Base-by-base conservation (phyloP, 2,888 invertebrate species). In the Tinea semifulvella region DNA sequence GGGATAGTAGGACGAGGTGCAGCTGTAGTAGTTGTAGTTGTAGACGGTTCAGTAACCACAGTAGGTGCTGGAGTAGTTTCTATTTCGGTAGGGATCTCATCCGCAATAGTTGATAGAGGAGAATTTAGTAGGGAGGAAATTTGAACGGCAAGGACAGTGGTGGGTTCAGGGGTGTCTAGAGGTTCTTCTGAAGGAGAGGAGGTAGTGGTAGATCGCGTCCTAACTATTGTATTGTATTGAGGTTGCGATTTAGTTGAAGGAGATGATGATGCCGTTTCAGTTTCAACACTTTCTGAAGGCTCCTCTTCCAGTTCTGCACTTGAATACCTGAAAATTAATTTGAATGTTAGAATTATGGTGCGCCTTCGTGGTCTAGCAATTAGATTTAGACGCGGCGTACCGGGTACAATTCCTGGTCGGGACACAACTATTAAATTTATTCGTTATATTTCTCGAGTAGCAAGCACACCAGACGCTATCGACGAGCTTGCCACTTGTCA, bases 111-210 rank as follows among this genome's bases (percentile, higher is more conserved):
- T 14, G 60, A 54, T 48, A 50, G 66, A 2, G 69, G 65, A 7
- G 68, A 65, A 53, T 80, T 77, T 5, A 79, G 57, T 22, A 80
- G 55, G 18, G 80, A 77, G 7, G 80, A 73, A 58, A 79, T 74
- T 65, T 77, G 79, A 27, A 76, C 74, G 22, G 77, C 65, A 2
- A 79, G 61, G 51, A 77, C 60, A 1, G 79, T 77, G 20, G 80
- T 79, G 1, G 77, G 79, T 49, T 74, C 73, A n/a, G 63, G 63
- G 18, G 47, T 59, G 10, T 35, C 36, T 3, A 45, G 14, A 13
- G 51, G 53, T 46, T 61, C 61, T 48, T 60, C 60, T 3, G 51
- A 39, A 39, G 61, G 62, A 46, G 68, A 47, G n/a, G 25, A 6
- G 11, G 63, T 49, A 17, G 70, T 65, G 14, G 76, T 70, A 13